Base-by-base conservation (phyloP, 23 tunicate genomes). In the Clavelina lepadiformis region DNA sequence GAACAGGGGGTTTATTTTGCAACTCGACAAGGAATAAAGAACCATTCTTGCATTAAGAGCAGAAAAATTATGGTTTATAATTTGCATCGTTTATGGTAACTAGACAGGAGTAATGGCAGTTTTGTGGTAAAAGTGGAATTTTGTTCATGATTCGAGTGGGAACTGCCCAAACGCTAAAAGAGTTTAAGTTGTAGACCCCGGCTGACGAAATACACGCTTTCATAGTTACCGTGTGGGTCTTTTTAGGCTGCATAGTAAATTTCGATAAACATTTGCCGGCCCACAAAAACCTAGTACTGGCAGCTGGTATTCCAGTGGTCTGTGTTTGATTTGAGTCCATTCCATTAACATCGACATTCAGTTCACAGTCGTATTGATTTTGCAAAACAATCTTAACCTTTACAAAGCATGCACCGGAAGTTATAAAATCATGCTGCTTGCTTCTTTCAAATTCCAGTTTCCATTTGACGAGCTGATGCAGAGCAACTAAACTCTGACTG, bases 401-500 rank as follows among this genome's bases (percentile, higher is more conserved):
- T 24, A 76, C 47, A 53, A 51, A 45, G 51, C 97, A 89, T 18
- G 59, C 52, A 24, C 75, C 33, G 6, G 74, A 64, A 23, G 33
- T 24, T 1, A 18, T 11, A 56, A 89, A 89, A 47, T 81, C 73
- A 51, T 89, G 82, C 20, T 57, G 31, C 0, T 30, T 33, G 28
- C 7, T 2, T 22, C 56, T 20, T 2, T 50, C 28, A 46, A 35
- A 56, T 18, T 22, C 27, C 2, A 89, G 35, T 23, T 67, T 73
- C 97, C 97, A 89, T 54, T 71, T 68, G 18, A 89, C 79, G 13
- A 81, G 61, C 35, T 76, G 82, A 46, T 89, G 97, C 51, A 89
- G 51, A 55, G 78, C 79, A 22, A 69, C 73, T 8, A 89, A 64
- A 1, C 66, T 46, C 35, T 74, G 67, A 47, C 57, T 76, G 60